These are phyloP conservation scores for Atrina japonica DNA, from an alignment of 2,888 invertebrate species.

Conservation along the genomic window DNA sequence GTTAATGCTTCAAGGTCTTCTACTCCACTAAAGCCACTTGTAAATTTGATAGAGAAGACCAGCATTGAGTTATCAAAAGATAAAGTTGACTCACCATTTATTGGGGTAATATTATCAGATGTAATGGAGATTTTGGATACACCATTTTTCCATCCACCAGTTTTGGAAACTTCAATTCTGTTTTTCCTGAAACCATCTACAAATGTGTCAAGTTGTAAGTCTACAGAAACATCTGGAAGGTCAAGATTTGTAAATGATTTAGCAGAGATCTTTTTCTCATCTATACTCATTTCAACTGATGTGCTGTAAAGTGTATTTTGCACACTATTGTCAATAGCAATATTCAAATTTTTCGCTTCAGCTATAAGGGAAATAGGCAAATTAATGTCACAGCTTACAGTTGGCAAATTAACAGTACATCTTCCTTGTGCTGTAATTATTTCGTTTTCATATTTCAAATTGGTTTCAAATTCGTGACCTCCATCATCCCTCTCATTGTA, in stretches of 20 bases:
- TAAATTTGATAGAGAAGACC: constrained; percentile 41
- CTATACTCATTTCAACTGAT: not conserved
- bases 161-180: constrained; percentile 33
- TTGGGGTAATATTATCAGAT: constrained; percentile 22
- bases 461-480: not conserved
- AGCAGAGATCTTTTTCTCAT: not conserved
- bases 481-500: constrained; percentile 1
- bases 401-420: constrained; percentile 16
- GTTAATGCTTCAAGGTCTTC: not conserved
- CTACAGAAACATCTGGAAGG: not conserved
- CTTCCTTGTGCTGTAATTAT: not conserved
- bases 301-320: not conserved
- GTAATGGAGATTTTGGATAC: constrained; percentile 14
- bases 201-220: no score
- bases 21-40: constrained; percentile 43
- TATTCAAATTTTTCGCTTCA: not conserved
- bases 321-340: not conserved
- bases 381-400: constrained; percentile 4
- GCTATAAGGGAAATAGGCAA: not conserved
- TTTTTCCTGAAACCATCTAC: constrained; percentile 37
- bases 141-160: constrained; percentile 24
- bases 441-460: not conserved
- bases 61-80: constrained; percentile 30
- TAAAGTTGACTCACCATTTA: constrained; percentile 25
- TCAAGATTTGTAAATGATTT: not conserved